Conservation (phyloP, 2,113 vertebrate genomes). For the Tragulus kanchil region DNA sequence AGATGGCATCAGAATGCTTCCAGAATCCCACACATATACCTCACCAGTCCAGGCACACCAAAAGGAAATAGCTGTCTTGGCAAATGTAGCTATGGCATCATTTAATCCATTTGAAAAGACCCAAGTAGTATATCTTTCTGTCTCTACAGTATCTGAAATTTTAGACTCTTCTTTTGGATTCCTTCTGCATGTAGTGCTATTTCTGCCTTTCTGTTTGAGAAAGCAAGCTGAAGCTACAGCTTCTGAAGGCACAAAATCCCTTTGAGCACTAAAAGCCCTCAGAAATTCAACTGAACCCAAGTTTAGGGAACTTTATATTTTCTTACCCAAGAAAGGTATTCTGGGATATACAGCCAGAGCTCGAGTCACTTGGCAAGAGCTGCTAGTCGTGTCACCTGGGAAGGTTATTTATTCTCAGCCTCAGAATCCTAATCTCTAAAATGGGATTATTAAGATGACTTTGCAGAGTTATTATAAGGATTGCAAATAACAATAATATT, state of each 20-base stretch:
- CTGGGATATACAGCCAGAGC: neutral
- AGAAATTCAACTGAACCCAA: neutral
- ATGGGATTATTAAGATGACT: neutral
- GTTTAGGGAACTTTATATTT: neutral
- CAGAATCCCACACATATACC: neutral
- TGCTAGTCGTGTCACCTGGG: neutral
- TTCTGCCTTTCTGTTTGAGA: neutral
- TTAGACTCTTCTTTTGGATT: conserved; percentile 11
- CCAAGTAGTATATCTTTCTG: neutral
- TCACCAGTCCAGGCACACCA: neutral
- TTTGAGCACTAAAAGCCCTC: neutral
- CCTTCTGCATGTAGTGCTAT: neutral
- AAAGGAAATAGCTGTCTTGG: neutral
- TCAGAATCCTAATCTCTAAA: neutral
- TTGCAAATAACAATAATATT: neutral
- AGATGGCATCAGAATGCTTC: conserved; percentile 47
- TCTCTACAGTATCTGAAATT: neutral
- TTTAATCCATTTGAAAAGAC: neutral
- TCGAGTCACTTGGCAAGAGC: neutral
- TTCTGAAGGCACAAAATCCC: neutral
- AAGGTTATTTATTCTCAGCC: neutral
- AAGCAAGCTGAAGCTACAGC: neutral
- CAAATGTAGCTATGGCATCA: neutral
- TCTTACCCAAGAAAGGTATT: neutral
- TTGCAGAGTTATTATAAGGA: neutral